Base-by-base conservation (phyloP, 2,888 invertebrate species). In the Tetranychus truncatus region DNA sequence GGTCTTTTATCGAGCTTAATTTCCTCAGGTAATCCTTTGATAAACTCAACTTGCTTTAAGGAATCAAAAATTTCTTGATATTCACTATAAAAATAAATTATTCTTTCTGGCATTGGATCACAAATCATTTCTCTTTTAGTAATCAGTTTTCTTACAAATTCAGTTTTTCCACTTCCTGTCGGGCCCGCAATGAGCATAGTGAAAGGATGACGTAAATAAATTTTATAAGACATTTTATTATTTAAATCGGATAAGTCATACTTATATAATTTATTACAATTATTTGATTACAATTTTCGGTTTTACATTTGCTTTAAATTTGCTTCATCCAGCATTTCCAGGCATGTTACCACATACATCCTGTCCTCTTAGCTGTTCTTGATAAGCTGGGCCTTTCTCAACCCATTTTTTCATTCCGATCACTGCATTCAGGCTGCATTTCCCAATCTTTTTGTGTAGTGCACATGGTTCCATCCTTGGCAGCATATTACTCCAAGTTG, bases 101-200 rank as follows among this genome's bases (percentile, higher is more conserved):
- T 55, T 15, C 11, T 55, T 55, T 55, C 15, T 15, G 55, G 55
- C 7, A 15, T 15, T 3, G 55, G 55, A 15, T 55, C 9, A 15
- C 11, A 55, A 15, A 55, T 15, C 15, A 15, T 0, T 55, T 9
- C 9, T 55, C 11, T 15, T 55, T 15, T 6, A 9, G 1, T 9
- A 15, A 55, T 6, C 6, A 74, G 8, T 45, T 69, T 55, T 34
- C 71, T 45, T 0, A 74, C 45, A n/a, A 69, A 71, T 44, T 24
- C 15, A 20, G 74, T 74, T 71, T 74, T 74, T 34, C 74, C 71
- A 55, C 71, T 71, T 69, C 55, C 46, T 21, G 74, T 74, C 11
- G 46, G 74, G 21, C 74, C 74, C 6, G 74, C 69, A 21, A 46
- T 15, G 45, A 74, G 21, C 55, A 44, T 55, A 7, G 74, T 74